Conservation (phyloP, 1,140 invertebrate genomes). For the Temnothorax curvispinosus region DNA sequence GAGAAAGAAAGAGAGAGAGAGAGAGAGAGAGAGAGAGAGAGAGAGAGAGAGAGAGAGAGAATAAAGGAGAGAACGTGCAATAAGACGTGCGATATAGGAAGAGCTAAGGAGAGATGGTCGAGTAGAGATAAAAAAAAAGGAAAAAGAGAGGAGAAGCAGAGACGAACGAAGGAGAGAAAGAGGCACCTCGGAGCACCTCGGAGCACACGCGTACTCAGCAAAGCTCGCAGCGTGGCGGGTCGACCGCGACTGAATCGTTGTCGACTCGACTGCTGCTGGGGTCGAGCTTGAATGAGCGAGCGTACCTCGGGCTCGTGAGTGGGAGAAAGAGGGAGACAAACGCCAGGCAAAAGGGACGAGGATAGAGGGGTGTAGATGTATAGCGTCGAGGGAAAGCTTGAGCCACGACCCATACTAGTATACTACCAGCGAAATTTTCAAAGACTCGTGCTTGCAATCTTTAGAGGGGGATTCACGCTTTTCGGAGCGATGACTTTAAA, state of each 20-base stretch:
- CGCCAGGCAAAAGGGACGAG: constrained; percentile 33
- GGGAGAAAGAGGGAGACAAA: constrained; percentile 41
- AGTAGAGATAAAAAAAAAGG: background rate
- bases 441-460: background rate
- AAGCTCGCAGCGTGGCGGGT: constrained; percentile 81
- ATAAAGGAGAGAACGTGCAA: background rate
- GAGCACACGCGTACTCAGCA: constrained; percentile 30
- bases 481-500: constrained; percentile 6
- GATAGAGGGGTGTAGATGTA: constrained; percentile 15
- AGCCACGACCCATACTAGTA: background rate
- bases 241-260: constrained; percentile 83
- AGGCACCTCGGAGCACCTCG: constrained; percentile 22
- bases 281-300: constrained; percentile 83
- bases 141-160: background rate
- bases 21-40: background rate
- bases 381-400: constrained; percentile 38
- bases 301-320: constrained; percentile 56
- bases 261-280: constrained; percentile 69
- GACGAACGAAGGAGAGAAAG: constrained; percentile 26
- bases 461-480: constrained; percentile 25
- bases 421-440: constrained; percentile 40
- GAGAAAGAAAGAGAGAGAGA: background rate
- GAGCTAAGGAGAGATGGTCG: background rate
- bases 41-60: background rate
- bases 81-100: background rate